Evolutionary conservation across 64 coral and sea anemone genomes (phyloP), one percentile per base, ranked within the genome.

Genomic region (Dendronephthya gigantea): DNA sequence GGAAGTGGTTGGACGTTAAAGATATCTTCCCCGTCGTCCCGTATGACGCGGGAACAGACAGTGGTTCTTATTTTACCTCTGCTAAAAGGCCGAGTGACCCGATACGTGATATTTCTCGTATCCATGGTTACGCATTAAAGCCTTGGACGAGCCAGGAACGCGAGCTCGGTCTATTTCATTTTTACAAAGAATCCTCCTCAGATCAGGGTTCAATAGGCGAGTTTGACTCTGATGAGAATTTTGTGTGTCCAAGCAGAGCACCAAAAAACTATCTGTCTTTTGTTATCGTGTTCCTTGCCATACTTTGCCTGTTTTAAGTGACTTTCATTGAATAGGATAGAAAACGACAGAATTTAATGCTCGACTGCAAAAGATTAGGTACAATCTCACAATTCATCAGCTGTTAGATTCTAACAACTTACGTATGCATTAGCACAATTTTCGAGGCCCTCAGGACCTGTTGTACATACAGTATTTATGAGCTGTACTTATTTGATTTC

Each of bases 1-100:
- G 84, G 23, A 4, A 85, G 13, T 90, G 89, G 89, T 41, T 47
- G 16, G 9, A 68, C 0, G 33, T 17, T 10, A 58, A 9, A 22
- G 34, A 13, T 10, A 48, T 25, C 16, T 0, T 25, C 0, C 50
- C 4, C 0, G 30, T 87, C 25, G 36, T 34, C 2, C 68, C 84
- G 15, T 90, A 58, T 75, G 89, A 90, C 82, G 89, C 89, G 19
- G 89, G 89, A 76, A 87, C 89, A 17, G 84, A 86, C 8, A 86
- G 35, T 62, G 89, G 89, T 85, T 30, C 19, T 7, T 13, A n/a
- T 0, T 90, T 86, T 37, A 7, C 1, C 1, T 66, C 72, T 31
- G 25, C 3, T 15, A 34, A 86, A 40, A 28, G 16, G 11, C 25
- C 51, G 29, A 90, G 41, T 19, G 52, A n/a, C 35, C 89, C 84